Conservation (phyloP, 2,113 vertebrate genomes). For the Coreoperca whiteheadi region DNA sequence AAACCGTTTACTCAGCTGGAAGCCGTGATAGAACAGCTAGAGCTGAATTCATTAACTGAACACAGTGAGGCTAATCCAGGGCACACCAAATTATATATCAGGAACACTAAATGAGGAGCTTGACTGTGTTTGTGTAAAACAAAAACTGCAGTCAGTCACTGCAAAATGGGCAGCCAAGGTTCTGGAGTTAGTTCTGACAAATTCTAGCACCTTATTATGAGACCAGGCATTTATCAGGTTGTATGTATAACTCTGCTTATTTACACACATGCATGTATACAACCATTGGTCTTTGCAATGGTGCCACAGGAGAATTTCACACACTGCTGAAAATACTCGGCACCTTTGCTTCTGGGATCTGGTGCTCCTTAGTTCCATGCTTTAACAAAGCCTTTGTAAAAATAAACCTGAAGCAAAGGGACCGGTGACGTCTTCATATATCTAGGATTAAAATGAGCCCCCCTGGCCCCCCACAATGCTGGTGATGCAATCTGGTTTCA, state of each 20-base stretch:
- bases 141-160: conserved; percentile 40
- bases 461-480: conserved; percentile 40
- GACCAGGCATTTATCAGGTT: conserved; percentile 52
- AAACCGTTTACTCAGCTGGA: conserved; percentile 71
- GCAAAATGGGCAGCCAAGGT: conserved; percentile 6
- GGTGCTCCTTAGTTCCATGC: conserved; percentile 34
- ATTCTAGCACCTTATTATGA: conserved; percentile 73
- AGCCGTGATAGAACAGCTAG: conserved; percentile 15
- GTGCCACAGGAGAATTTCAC: conserved; percentile 60
- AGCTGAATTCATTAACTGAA: conserved; percentile 62
- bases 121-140: conserved; percentile 53
- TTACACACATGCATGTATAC: conserved; percentile 18
- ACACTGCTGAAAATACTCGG: conserved; percentile 76
- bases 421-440: conserved; percentile 48
- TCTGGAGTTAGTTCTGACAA: conserved; percentile 68
- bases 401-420: conserved; percentile 54
- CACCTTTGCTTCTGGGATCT: conserved; percentile 52
- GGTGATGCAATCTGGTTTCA: conserved; percentile 48
- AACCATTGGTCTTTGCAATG: conserved; percentile 7
- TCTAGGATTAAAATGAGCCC: conserved; percentile 47
- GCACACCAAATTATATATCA: conserved; percentile 60
- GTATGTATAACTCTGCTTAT: conserved; percentile 51
- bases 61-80: conserved; percentile 66
- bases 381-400: conserved; percentile 66
- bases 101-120: conserved; percentile 29